Percentiles rank a stretch among this genome's conserved stretches.
Evolutionary conservation across 2,888 invertebrate genomes (phyloP).

Genomic region (Xestia rhomboidea): DNA sequence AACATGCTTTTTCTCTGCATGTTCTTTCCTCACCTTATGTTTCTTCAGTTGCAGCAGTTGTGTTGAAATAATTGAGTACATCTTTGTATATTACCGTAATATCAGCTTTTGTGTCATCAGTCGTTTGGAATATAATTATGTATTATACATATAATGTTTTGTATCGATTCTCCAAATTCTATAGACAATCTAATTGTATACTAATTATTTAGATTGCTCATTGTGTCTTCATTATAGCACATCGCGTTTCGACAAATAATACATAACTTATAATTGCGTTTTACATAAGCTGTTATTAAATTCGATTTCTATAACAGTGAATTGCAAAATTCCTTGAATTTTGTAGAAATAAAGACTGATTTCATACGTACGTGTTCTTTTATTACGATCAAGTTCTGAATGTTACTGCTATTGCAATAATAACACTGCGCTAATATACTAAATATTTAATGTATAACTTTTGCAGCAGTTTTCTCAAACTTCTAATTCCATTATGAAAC

Average conservation of each 20-base stretch:
- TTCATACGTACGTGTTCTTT: constrained; percentile 6
- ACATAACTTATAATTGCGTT: constrained; percentile 17
- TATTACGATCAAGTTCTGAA: not conserved
- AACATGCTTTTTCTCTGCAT: not conserved
- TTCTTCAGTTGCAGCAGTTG: not conserved
- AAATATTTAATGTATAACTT: not conserved
- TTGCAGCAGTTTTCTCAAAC: constrained; percentile 2
- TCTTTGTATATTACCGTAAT: not conserved
- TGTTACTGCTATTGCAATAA: not conserved
- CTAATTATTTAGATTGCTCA: constrained; percentile 37
- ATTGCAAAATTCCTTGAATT: constrained; percentile 29
- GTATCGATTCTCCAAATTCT: constrained; percentile 19
- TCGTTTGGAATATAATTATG: constrained; percentile 10
- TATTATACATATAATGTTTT: not conserved
- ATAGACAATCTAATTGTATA: constrained; percentile 24
- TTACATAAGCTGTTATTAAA: constrained; percentile 39
- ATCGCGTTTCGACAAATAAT: constrained; percentile 19
- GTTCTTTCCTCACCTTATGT: not conserved
- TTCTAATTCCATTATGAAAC: constrained; percentile 29
- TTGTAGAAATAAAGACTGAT: constrained; percentile 17
- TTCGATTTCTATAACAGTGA: constrained; percentile 4
- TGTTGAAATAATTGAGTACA: not conserved
- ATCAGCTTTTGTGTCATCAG: constrained; percentile 2
- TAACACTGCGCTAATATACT: not conserved
- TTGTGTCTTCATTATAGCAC: constrained; percentile 32